A percentile compares a stretch with the other conserved stretches of the same genome.
Evolutionary conservation across 2,888 invertebrate genomes (phyloP).

Genomic region (Archips xylosteana): DNA sequence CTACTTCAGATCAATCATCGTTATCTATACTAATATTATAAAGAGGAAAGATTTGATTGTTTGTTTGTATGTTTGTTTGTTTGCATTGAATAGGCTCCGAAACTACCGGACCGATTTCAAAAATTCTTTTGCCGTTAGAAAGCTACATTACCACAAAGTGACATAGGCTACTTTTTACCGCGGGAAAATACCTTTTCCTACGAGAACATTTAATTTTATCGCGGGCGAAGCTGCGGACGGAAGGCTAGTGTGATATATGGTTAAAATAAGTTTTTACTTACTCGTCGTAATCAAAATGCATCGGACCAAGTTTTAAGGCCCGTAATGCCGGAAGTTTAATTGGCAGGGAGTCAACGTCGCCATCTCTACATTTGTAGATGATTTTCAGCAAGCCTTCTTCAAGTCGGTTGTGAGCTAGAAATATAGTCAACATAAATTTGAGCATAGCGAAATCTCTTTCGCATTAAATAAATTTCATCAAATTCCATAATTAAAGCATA

Average conservation of each 20-base stretch:
- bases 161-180: too few species aligned
- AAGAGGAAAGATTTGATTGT: too few species aligned
- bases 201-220: too few species aligned
- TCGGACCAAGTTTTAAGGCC: conserved; percentile 8
- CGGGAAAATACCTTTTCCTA: too few species aligned
- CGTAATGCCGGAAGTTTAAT: conserved; percentile 17
- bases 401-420: conserved; percentile 23
- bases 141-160: too few species aligned
- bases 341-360: conserved; percentile 15
- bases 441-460: neutral
- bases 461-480: neutral
- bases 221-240: too few species aligned
- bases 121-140: too few species aligned
- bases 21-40: too few species aligned
- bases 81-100: too few species aligned
- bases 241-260: neutral
- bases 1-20: neutral
- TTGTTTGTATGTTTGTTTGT: too few species aligned
- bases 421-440: neutral
- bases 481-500: neutral
- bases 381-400: conserved; percentile 24
- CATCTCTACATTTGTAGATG: conserved; percentile 20
- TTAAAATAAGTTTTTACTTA: conserved; percentile 9
- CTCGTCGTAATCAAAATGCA: conserved; percentile 12
- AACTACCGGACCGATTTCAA: too few species aligned